phyloP scores from a whole-genome alignment of 2,888 invertebrate species.

The Ptychoptera albimana region DNA sequence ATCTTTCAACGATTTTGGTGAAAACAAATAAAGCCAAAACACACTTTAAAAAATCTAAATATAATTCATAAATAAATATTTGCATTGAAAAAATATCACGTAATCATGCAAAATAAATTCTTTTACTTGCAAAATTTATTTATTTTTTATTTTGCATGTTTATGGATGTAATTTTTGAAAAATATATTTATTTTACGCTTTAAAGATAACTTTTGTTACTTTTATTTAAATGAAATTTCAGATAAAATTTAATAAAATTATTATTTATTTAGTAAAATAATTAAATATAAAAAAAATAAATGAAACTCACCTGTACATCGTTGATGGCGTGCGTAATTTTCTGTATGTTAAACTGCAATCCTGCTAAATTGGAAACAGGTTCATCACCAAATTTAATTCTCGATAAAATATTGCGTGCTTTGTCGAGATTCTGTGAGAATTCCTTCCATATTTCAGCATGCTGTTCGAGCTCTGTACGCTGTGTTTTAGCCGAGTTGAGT shows the following conservation, averaged over 20 bases:
- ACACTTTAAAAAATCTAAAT: too few relatives aligned
- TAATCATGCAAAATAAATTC: too few relatives aligned
- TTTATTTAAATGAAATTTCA: constrained; percentile 15
- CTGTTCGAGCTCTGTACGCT: constrained; percentile 63
- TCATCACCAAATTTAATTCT: constrained; percentile 66
- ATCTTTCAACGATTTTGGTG: too few relatives aligned
- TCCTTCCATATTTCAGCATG: constrained; percentile 74
- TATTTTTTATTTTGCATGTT: too few relatives aligned
- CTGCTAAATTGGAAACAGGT: constrained; percentile 60
- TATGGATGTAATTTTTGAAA: too few relatives aligned
- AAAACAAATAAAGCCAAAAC: too few relatives aligned
- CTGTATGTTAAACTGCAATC: constrained; percentile 68
- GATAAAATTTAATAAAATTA: constrained; percentile 14
- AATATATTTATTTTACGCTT: too few relatives aligned
- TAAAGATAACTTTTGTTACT: too few relatives aligned
- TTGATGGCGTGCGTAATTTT: constrained; percentile 59
- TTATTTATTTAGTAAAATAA: background rate
- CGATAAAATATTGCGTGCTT: constrained; percentile 56
- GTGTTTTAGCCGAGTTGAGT: constrained; percentile 65
- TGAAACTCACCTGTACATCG: constrained; percentile 49
- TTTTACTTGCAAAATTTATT: too few relatives aligned
- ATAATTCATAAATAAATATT: too few relatives aligned
- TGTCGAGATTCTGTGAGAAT: constrained; percentile 61
- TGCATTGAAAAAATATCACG: too few relatives aligned
- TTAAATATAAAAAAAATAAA: constrained; percentile 24